Base-by-base conservation (phyloP, 2,888 invertebrate species). In the Pollenia angustigena region DNA sequence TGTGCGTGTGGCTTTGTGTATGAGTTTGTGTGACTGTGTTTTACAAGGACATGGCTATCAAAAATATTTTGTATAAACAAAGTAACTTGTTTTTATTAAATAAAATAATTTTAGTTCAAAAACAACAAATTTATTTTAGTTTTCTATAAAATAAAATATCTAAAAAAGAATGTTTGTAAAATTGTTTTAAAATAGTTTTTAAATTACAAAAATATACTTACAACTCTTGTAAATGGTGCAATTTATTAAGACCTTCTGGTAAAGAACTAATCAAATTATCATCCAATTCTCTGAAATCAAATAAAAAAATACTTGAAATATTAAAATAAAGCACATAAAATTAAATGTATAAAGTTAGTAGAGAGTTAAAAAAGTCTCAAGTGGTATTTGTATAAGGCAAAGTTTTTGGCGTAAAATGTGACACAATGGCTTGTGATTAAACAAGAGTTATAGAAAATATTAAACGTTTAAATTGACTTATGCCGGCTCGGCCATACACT, bases 171-270 rank as follows among this genome's bases (percentile, higher is more conserved):
- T 66, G 23, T 72, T 40, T 18, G 16, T 4, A 4, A 60, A 60
- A 69, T 64, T 83, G 11, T 71, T 76, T 69, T 40, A 1, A 69
- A 62, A 18, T 44, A 46, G 16, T 52, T 69, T 60, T 62, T 40
- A 42, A 54, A 76, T 40, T 40, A 58, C 0, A 52, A 54, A 32
- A 44, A 52, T 52, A 46, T 93, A 96, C 98, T 97, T 95, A 98
- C 98, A 98, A 94, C 94, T 98, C 97, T 92, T 97, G 96, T 11
- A 98, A 95, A 91, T 95, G 94, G 74, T 95, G 95, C 92, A 98
- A 94, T 92, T 96, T 95, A 88, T 95, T 95, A 88, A 97, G 94
- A 87, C 97, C 97, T 66, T 94, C 93, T 74, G 98, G 98, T 91
- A 98, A 95, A 92, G 96, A 95, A 89, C 95, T 95, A 92, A 97